phyloP scores from a whole-genome alignment of 2,113 vertebrate species.

The Alouatta palliata region DNA sequence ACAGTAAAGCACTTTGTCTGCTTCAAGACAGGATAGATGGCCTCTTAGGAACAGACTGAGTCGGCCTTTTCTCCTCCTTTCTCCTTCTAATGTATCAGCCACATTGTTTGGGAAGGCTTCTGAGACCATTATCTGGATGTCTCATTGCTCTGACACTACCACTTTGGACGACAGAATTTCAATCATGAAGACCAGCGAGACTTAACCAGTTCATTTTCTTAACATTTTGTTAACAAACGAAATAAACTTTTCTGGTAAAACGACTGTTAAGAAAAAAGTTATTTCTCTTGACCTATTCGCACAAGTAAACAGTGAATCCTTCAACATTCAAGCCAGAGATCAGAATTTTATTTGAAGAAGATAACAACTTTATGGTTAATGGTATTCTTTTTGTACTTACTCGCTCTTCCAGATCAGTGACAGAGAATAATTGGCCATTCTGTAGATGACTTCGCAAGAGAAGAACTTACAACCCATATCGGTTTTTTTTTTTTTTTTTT shows the following conservation, averaged over 20 bases:
- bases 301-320: slow-evolving; percentile 24
- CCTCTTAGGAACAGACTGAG: slow-evolving; percentile 3
- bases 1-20: not conserved
- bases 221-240: not conserved
- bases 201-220: not conserved
- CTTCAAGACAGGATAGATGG: not conserved
- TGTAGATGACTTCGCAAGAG: not conserved
- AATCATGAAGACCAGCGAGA: not conserved
- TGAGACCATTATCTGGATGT: slow-evolving; percentile 17
- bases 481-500: not conserved
- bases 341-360: slow-evolving; percentile 43
- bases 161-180: slow-evolving; percentile 36
- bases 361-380: slow-evolving; percentile 25
- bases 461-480: not conserved
- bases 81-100: not conserved
- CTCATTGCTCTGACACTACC: not conserved
- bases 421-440: slow-evolving; percentile 23
- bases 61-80: not conserved
- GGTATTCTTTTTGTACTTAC: slow-evolving; percentile 35
- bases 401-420: slow-evolving; percentile 33
- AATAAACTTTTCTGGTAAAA: slow-evolving; percentile 12
- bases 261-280: not conserved
- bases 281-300: not conserved
- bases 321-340: slow-evolving; percentile 8
- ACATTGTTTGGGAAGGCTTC: slow-evolving; percentile 30